These are phyloP conservation scores for Nomia melanderi DNA, from an alignment of 1,140 invertebrate species.

Conservation along the genomic window DNA sequence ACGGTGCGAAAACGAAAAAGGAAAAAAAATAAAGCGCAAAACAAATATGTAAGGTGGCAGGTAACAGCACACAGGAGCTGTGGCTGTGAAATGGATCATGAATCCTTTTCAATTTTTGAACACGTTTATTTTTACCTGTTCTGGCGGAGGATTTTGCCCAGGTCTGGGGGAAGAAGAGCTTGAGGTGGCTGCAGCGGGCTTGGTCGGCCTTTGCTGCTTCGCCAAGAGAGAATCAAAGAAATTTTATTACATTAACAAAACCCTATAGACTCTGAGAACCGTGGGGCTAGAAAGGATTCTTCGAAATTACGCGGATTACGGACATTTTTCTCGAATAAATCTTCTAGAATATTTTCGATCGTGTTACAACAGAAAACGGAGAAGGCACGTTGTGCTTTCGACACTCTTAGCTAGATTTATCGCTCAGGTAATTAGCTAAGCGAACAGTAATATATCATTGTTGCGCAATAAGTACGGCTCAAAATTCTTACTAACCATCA, in stretches of 20 bases:
- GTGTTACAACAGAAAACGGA: constrained; percentile 26
- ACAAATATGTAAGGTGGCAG: constrained; percentile 43
- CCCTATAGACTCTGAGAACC: constrained; percentile 46
- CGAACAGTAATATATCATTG: not conserved
- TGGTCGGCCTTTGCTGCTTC: constrained; percentile 82
- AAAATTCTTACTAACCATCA: constrained; percentile 86
- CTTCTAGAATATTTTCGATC: not conserved
- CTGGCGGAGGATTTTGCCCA: constrained; percentile 82
- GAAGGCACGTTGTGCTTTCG: constrained; percentile 17
- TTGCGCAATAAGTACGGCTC: not conserved
- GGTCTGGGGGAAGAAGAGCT: constrained; percentile 82
- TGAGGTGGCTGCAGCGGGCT: constrained; percentile 82
- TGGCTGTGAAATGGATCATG: constrained; percentile 54
- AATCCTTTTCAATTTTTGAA: constrained; percentile 56
- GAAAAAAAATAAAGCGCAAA: constrained; percentile 52
- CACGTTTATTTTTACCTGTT: constrained; percentile 82
- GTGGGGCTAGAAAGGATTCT: constrained; percentile 50
- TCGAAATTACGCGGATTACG: constrained; percentile 10
- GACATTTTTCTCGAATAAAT: not conserved
- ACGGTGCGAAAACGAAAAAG: constrained; percentile 47
- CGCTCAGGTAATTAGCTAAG: not conserved
- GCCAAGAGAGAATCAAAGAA: constrained; percentile 79
- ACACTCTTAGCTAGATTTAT: constrained; percentile 4
- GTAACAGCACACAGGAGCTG: constrained; percentile 47
- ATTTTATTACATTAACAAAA: constrained; percentile 75